These are phyloP conservation scores for Ridgeia piscesae DNA, from an alignment of 1,140 invertebrate genomes.

Conservation along the genomic window DNA sequence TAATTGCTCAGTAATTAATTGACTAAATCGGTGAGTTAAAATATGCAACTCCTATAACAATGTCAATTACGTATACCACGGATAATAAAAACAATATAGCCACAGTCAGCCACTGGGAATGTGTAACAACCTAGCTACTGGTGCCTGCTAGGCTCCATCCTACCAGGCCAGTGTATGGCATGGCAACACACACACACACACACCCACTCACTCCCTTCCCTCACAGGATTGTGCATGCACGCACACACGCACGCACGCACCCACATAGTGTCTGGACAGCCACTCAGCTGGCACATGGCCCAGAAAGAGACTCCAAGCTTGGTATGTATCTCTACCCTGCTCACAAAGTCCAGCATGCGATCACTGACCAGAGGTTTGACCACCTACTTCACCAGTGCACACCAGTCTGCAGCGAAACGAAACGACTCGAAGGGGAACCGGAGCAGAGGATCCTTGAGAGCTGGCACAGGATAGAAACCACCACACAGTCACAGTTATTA, in stretches of 20 bases:
- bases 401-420: background rate
- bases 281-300: background rate
- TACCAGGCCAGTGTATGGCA: background rate
- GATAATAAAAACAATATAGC: background rate
- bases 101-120: background rate
- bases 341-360: background rate
- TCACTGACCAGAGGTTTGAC: no score
- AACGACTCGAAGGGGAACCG: background rate
- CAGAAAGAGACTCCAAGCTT: background rate
- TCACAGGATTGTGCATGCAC: no score
- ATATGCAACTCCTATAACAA: background rate
- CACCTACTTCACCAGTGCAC: background rate
- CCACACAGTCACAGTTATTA: background rate
- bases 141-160: background rate
- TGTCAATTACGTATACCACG: background rate
- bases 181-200: background rate
- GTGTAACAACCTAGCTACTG: background rate
- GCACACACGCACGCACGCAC: no score
- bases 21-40: background rate
- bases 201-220: background rate
- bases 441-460: background rate
- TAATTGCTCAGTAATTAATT: background rate
- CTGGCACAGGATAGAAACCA: background rate
- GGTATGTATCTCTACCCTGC: background rate
- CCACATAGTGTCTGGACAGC: background rate